Conservation (phyloP, 1,140 invertebrate species). For the Listronotus bonariensis region DNA sequence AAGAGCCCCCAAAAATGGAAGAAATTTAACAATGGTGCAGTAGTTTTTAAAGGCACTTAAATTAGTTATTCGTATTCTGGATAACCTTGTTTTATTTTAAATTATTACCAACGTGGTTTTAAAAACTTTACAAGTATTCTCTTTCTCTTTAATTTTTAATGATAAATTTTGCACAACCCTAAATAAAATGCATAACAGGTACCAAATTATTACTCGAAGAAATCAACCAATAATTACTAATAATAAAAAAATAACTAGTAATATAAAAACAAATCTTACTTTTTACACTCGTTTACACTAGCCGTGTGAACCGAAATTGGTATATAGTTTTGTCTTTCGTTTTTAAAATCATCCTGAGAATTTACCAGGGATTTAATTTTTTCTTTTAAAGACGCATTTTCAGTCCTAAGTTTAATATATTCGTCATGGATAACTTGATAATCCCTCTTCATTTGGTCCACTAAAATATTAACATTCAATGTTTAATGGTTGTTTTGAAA, state of each 20-base stretch:
- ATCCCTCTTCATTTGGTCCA: slow-evolving; percentile 63
- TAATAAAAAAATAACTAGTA: not conserved
- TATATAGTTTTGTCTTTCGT: slow-evolving; percentile 59
- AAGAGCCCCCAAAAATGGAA: too few relatives aligned
- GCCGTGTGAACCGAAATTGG: slow-evolving; percentile 60
- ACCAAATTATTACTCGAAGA: too few relatives aligned
- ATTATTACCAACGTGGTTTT: too few relatives aligned
- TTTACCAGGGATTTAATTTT: slow-evolving; percentile 60
- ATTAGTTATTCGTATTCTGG: too few relatives aligned
- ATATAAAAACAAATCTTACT: slow-evolving; percentile 43
- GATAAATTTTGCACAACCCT: too few relatives aligned
- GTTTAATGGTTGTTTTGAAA: not conserved
- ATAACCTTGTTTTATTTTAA: too few relatives aligned
- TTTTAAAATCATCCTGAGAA: slow-evolving; percentile 61
- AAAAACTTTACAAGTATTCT: too few relatives aligned
- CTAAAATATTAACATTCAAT: slow-evolving; percentile 42
- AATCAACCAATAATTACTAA: too few relatives aligned
- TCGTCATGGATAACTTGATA: slow-evolving; percentile 64
- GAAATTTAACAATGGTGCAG: too few relatives aligned
- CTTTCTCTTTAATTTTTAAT: too few relatives aligned
- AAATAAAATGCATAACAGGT: too few relatives aligned
- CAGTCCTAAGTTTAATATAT: slow-evolving; percentile 59
- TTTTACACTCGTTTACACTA: slow-evolving; percentile 66
- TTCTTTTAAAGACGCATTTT: slow-evolving; percentile 62
- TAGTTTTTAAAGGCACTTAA: too few relatives aligned